Evolutionary conservation across 2,113 vertebrate species (phyloP).

Genomic region (Nannospalax galili): DNA sequence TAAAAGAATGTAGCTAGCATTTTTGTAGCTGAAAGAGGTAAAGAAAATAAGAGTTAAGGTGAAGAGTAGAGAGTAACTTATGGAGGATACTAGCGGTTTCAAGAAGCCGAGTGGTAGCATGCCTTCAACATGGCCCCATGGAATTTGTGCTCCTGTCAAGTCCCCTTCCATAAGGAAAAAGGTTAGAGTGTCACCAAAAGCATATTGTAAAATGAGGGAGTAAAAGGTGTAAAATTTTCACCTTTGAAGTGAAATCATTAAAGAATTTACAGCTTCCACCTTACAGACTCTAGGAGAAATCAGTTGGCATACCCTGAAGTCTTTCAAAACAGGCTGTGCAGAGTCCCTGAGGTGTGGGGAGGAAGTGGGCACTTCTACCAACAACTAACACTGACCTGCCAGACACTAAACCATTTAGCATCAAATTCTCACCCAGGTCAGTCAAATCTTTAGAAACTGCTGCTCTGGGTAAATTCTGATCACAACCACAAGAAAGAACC

Average conservation of each 20-base stretch:
- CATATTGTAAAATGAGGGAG: neutral
- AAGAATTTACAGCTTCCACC: conserved; percentile 7
- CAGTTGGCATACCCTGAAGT: neutral
- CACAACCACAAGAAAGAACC: neutral
- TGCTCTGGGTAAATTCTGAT: neutral
- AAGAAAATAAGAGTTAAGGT: neutral
- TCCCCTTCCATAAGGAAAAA: neutral
- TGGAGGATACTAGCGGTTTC: neutral
- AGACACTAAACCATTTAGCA: neutral
- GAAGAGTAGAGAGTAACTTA: neutral
- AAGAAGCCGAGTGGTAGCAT: neutral
- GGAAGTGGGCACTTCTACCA: conserved; percentile 6
- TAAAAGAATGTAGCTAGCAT: no score
- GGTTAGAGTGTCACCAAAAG: conserved; percentile 19
- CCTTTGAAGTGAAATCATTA: conserved; percentile 46
- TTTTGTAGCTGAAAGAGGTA: conserved; percentile 21
- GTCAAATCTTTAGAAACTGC: neutral
- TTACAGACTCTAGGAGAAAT: neutral
- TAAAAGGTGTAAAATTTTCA: no score
- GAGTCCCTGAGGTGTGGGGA: neutral
- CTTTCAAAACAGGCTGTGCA: neutral
- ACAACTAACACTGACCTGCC: neutral
- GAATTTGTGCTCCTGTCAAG: neutral
- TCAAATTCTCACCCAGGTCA: neutral
- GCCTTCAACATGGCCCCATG: neutral